These are phyloP conservation scores for Erannis defoliaria DNA, from an alignment of 2,888 invertebrate species.

Conservation along the genomic window DNA sequence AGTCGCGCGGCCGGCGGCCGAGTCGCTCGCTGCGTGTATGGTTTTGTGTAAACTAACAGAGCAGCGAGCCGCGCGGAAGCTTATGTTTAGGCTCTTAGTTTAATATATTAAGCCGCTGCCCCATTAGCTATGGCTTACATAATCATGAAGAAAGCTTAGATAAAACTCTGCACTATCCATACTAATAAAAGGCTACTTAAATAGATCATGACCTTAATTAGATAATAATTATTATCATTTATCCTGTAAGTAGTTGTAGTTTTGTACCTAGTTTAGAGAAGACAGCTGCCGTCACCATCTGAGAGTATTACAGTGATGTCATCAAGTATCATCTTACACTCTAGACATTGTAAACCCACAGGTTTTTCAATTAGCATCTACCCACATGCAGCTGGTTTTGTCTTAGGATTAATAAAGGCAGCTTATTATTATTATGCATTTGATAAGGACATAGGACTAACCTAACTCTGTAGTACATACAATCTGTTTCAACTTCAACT, in stretches of 20 bases:
- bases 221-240: background rate
- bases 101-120: too few species aligned
- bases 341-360: slow-evolving; percentile 2
- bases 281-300: background rate
- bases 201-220: background rate
- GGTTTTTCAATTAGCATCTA: slow-evolving; percentile 9
- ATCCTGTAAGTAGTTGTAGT: background rate
- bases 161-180: background rate
- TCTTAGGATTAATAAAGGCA: slow-evolving; percentile 4
- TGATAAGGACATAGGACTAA: slow-evolving; percentile 1
- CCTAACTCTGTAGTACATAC: background rate
- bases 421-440: slow-evolving; percentile 8
- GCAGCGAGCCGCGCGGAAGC: too few species aligned
- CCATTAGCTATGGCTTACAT: too few species aligned
- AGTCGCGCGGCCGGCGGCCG: too few species aligned
- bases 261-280: slow-evolving; percentile 1
- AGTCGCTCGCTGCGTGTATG: too few species aligned
- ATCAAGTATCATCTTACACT: background rate
- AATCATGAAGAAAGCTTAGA: background rate
- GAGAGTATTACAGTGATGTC: slow-evolving; percentile 1
- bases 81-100: too few species aligned
- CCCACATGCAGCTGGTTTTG: background rate
- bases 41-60: too few species aligned
- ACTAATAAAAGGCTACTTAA: background rate
- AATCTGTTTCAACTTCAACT: too few species aligned